Conservation (phyloP, 2,888 invertebrate genomes). For the Vanessa cardui region DNA sequence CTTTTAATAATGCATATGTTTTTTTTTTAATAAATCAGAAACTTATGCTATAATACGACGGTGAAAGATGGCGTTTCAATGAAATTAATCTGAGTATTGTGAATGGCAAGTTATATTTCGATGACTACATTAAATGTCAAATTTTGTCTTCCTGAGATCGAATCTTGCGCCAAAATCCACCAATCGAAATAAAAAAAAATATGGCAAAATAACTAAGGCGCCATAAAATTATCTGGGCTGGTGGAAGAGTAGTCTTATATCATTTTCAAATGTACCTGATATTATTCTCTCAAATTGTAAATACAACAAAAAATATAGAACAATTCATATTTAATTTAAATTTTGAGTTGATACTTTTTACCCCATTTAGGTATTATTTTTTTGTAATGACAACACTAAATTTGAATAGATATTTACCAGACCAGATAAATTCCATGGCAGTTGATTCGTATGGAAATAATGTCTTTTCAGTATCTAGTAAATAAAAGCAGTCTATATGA, state of each 20-base stretch:
- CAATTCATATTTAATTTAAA: too few relatives aligned
- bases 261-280: too few relatives aligned
- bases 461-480: constrained; percentile 42
- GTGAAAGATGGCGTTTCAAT: not conserved
- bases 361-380: too few relatives aligned
- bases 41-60: constrained; percentile 4
- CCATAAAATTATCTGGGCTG: too few relatives aligned
- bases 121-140: not conserved
- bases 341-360: too few relatives aligned
- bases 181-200: constrained; percentile 8
- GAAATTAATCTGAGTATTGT: constrained; percentile 16
- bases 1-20: not conserved
- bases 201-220: constrained; percentile 24
- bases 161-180: constrained; percentile 7
- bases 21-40: not conserved
- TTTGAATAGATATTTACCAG: too few relatives aligned
- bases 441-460: constrained; percentile 12
- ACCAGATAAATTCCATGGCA: too few relatives aligned
- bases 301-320: too few relatives aligned
- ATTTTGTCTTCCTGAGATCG: not conserved
- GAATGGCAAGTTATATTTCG: constrained; percentile 17
- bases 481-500: constrained; percentile 63
- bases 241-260: too few relatives aligned
- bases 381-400: too few relatives aligned
- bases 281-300: too few relatives aligned